Conservation (phyloP, 2,888 invertebrate genomes). For the Drosophila demipolita region DNA sequence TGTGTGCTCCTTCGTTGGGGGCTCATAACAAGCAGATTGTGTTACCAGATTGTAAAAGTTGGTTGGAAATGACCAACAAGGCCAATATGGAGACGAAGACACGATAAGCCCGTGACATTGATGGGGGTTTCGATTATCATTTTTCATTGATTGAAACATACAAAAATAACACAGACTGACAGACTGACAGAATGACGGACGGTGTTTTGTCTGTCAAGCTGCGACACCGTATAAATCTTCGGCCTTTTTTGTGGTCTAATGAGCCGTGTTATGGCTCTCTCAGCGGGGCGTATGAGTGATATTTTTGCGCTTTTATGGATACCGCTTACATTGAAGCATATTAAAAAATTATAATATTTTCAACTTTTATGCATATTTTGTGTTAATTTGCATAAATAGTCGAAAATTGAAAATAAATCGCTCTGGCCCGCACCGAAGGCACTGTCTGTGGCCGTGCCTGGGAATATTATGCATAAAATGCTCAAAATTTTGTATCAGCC, state of each 20-base stretch:
- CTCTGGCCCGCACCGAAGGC: conserved; percentile 15
- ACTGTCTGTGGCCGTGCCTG: conserved; percentile 23
- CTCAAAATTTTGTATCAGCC: conserved; percentile 59
- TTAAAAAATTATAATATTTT: conserved; percentile 70
- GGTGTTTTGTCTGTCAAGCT: conserved; percentile 27
- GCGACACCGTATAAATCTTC: conserved; percentile 39
- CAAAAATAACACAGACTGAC: conserved; percentile 39
- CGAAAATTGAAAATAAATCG: conserved; percentile 79
- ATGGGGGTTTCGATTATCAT: conserved; percentile 77
- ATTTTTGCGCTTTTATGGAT: conserved; percentile 72
- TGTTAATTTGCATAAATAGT: conserved; percentile 77
- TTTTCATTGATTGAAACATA: conserved; percentile 80
- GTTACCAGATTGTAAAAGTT: conserved; percentile 76
- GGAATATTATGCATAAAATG: conserved; percentile 68
- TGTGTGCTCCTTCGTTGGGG: conserved; percentile 27
- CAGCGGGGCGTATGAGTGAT: conserved; percentile 77
- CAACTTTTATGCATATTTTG: conserved; percentile 76
- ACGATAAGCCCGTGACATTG: conserved; percentile 67
- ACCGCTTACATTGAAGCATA: conserved; percentile 7
- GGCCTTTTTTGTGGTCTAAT: conserved; percentile 54
- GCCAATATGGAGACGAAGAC: conserved; percentile 7
- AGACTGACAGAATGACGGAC: conserved; percentile 8
- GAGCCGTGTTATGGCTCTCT: conserved; percentile 62
- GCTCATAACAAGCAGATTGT: conserved; percentile 70
- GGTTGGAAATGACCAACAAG: conserved; percentile 46